Evolutionary conservation across 2,888 invertebrate species (phyloP).

Genomic region (Cenopis cana): DNA sequence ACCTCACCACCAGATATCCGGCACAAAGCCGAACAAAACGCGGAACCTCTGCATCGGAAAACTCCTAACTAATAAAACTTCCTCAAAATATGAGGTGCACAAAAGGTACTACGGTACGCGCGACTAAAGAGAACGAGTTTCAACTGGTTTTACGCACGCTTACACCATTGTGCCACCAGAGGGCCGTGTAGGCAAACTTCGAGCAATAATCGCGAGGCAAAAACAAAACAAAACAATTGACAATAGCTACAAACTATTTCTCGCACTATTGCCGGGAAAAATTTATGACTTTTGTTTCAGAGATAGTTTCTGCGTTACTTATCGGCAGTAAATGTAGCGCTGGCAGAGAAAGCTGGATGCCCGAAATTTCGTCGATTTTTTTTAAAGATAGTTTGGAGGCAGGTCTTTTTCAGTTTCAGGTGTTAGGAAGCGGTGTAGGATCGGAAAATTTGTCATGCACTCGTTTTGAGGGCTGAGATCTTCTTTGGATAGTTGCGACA

Average conservation of each 20-base stretch:
- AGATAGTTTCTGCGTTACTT: slow-evolving; percentile 66
- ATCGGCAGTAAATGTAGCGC: slow-evolving; percentile 46
- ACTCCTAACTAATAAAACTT: slow-evolving; percentile 40
- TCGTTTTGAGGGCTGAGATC: too few relatives aligned
- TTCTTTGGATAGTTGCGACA: too few relatives aligned
- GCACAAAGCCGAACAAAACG: slow-evolving; percentile 26
- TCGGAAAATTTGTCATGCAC: too few relatives aligned
- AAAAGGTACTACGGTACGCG: slow-evolving; percentile 21
- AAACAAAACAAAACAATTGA: slow-evolving; percentile 73
- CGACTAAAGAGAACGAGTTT: not conserved
- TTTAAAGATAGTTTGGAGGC: not conserved
- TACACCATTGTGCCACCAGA: not conserved
- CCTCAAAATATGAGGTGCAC: slow-evolving; percentile 43
- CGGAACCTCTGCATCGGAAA: slow-evolving; percentile 30
- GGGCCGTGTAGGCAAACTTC: slow-evolving; percentile 34
- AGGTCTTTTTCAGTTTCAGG: too few relatives aligned
- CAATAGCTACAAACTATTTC: slow-evolving; percentile 69
- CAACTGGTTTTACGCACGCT: not conserved
- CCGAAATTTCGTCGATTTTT: not conserved
- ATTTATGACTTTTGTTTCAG: slow-evolving; percentile 79
- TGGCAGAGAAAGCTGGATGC: slow-evolving; percentile 7
- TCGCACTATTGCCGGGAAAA: slow-evolving; percentile 66
- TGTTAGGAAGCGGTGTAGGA: too few relatives aligned
- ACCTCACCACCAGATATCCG: slow-evolving; percentile 27
- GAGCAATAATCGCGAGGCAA: slow-evolving; percentile 46